Evolutionary conservation across 2,113 vertebrate species (phyloP).

Genomic region (Psettodes erumei): DNA sequence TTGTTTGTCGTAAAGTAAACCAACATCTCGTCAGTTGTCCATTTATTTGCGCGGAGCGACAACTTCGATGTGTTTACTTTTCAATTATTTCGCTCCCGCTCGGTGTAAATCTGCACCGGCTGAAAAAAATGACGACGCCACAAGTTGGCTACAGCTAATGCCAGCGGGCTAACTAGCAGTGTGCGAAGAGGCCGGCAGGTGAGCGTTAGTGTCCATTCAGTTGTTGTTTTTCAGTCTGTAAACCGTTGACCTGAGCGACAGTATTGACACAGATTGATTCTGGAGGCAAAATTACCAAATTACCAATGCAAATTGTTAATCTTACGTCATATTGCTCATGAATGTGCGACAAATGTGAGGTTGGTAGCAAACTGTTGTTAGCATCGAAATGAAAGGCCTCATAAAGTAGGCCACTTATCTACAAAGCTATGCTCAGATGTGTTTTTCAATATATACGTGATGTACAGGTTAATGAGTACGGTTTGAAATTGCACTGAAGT

Average conservation of each 20-base stretch:
- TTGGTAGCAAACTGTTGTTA: constrained; percentile 48
- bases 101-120: background rate
- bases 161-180: constrained; percentile 36
- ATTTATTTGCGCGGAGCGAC: background rate
- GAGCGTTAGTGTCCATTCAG: background rate
- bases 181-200: constrained; percentile 35
- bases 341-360: constrained; percentile 35
- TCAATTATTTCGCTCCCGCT: background rate
- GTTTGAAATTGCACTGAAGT: background rate
- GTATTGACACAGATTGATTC: fast-evolving
- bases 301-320: background rate
- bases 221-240: background rate
- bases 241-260: background rate
- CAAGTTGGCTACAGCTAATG: constrained; percentile 70
- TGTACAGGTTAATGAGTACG: background rate
- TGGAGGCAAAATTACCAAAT: no score
- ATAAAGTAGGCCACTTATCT: constrained; percentile 28
- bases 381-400: constrained; percentile 54
- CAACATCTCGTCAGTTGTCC: background rate
- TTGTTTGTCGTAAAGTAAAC: background rate
- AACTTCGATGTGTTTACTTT: fast-evolving
- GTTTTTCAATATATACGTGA: background rate
- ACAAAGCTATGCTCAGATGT: background rate
- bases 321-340: background rate
- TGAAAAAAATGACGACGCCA: constrained; percentile 78